Evolutionary conservation across 1,140 invertebrate genomes (phyloP), one percentile per base, ranked within the genome.

Genomic region (fruit fly (Drosophila melanogaster)): DNA sequence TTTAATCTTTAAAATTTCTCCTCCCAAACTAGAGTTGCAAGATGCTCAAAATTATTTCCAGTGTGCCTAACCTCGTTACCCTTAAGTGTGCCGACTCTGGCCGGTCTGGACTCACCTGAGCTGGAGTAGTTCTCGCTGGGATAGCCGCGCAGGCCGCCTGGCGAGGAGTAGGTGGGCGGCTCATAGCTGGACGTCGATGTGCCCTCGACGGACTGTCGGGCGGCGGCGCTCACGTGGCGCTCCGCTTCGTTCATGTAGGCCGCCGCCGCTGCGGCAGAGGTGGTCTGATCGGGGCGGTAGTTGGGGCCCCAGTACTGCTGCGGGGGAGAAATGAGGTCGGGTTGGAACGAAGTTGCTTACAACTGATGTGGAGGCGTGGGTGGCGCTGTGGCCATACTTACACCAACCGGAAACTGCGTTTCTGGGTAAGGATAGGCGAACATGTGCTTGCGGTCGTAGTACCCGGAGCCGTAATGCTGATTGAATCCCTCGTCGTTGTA

Each of bases 141-240:
- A 61, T 92, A 92, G 57, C 81, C 84, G 43, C 91, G 79, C n/a
- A 92, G 75, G 10, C 85, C 86, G 55, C 91, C 84, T 17, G 91
- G 89, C 10, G 90, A 91, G 55, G 91, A 90, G 72, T 92, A 92
- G 38, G 91, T 91, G 80, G 91, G 86, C 55, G 91, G 90, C 79
- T 92, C 91, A 50, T 92, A 92, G 60, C 91, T 92, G 58, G 91
- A 91, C 80, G 92, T 91, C 43, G 91, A 92, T 15, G 90, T 91
- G 41, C 89, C 91, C 70, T 92, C 91, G 26, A 91, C 91, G 35
- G 91, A 92, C 65, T 92, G 91, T 26, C 91, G 79, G 65, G 91
- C 91, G 30, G 91, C 89, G 19, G 86, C 90, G 51, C 60, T 79
- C 24, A 86, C 89, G 80, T 92, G 90, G 47, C 91, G 85, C 33